Conservation (phyloP, 2,113 vertebrate species). For the Colius striatus region DNA sequence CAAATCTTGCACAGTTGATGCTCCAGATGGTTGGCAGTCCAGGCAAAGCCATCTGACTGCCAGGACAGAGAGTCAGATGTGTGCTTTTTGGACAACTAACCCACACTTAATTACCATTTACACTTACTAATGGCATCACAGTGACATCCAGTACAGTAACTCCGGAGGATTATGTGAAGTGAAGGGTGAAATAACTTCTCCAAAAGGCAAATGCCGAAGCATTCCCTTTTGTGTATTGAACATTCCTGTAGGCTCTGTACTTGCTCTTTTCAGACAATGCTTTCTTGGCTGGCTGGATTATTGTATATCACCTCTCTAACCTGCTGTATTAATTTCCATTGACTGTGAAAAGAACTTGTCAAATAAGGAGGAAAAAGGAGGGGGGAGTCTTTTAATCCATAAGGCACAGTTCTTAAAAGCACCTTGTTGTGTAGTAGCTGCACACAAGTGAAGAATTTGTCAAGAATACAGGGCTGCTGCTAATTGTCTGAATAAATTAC, state of each 20-base stretch:
- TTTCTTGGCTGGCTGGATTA: constrained; percentile 59
- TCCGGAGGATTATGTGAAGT: constrained; percentile 20
- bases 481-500: constrained; percentile 70
- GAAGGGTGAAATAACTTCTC: constrained; percentile 55
- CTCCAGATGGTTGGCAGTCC: neutral
- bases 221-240: constrained; percentile 30
- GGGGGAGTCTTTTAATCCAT: constrained; percentile 32
- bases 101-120: neutral
- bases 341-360: constrained; percentile 59
- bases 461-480: constrained; percentile 47
- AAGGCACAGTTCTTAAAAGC: constrained; percentile 35
- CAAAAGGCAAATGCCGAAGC: constrained; percentile 23
- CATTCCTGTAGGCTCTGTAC: constrained; percentile 39
- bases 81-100: neutral
- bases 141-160: neutral
- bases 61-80: rapidly evolving
- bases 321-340: constrained; percentile 71
- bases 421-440: constrained; percentile 29
- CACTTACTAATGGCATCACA: neutral
- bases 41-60: neutral
- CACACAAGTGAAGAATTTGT: constrained; percentile 49
- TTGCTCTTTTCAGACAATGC: constrained; percentile 47
- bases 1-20: neutral
- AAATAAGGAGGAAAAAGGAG: constrained; percentile 11
- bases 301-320: constrained; percentile 62